Percentiles rank a stretch among this genome's conserved stretches.
Evolutionary conservation across 2,888 invertebrate species (phyloP).

Genomic region (Drosophila dives): DNA sequence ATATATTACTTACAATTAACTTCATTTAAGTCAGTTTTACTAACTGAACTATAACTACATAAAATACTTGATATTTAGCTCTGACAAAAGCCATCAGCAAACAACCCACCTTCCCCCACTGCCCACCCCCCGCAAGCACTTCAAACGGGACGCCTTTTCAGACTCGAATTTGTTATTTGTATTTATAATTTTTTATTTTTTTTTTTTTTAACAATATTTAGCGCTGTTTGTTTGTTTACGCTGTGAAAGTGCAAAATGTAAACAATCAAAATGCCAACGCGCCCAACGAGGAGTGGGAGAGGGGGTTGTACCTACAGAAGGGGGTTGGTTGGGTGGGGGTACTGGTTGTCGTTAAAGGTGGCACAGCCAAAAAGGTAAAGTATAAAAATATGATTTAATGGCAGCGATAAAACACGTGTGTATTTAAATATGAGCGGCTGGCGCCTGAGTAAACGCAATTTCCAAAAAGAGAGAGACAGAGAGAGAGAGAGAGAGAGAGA

Average conservation of each 20-base stretch:
- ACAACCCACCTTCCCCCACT: not conserved
- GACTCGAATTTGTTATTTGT: conserved; percentile 47
- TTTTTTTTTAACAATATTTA: conserved; percentile 70
- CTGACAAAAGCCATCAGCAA: conserved; percentile 25
- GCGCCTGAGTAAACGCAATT: conserved; percentile 85
- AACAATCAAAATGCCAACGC: conserved; percentile 81
- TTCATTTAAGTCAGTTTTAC: not conserved
- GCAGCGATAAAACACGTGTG: conserved; percentile 85
- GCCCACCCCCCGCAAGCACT: conserved; percentile 9
- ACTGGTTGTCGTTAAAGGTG: conserved; percentile 57
- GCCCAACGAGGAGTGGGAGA: conserved; percentile 1
- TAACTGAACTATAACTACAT: not conserved
- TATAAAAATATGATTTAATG: conserved; percentile 85
- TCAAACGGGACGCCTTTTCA: conserved; percentile 11
- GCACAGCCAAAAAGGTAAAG: conserved; percentile 74
- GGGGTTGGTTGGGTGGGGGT: not conserved
- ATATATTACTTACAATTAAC: not conserved
- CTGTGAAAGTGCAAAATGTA: conserved; percentile 82
- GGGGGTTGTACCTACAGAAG: not conserved
- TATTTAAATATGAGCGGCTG: conserved; percentile 84
- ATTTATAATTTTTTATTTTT: conserved; percentile 35
- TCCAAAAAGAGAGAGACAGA: conserved; percentile 44
- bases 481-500: conserved; percentile 3
- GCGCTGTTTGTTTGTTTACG: conserved; percentile 75
- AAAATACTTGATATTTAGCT: conserved; percentile 48